A percentile compares a stretch with the other conserved stretches of the same genome.
Conservation (phyloP, 1,140 invertebrate genomes). For the Drosophila nigromelanica region DNA sequence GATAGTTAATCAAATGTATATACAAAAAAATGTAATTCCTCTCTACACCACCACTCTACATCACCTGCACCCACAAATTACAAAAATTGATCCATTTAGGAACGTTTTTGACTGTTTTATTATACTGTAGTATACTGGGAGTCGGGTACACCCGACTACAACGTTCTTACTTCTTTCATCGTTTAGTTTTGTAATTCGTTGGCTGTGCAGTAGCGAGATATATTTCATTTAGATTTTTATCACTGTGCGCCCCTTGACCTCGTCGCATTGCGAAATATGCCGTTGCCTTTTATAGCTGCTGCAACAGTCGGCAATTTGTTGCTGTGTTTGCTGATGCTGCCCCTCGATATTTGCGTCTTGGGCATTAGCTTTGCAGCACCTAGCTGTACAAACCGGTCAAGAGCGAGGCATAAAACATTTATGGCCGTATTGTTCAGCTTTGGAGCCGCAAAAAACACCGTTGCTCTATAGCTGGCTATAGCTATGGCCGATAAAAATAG, state of each 20-base stretch:
- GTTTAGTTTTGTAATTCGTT: background rate
- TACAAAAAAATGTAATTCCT: no score
- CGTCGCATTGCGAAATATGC: slow-evolving; percentile 71
- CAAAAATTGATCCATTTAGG: no score
- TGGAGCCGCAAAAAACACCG: slow-evolving; percentile 51
- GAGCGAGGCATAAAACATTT: slow-evolving; percentile 63
- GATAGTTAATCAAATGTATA: no score
- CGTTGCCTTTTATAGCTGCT: slow-evolving; percentile 44
- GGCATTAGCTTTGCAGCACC: slow-evolving; percentile 18
- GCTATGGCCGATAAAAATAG: slow-evolving; percentile 13
- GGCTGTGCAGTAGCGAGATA: slow-evolving; percentile 45
- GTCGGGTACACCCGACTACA: background rate
- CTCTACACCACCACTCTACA: no score
- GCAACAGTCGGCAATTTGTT: slow-evolving; percentile 52
- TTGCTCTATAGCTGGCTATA: slow-evolving; percentile 43
- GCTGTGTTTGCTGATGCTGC: slow-evolving; percentile 6
- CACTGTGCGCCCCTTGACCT: slow-evolving; percentile 61
- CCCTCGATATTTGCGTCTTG: slow-evolving; percentile 9
- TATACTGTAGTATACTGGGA: no score
- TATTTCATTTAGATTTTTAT: slow-evolving; percentile 51
- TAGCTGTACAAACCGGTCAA: slow-evolving; percentile 81
- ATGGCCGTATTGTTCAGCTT: slow-evolving; percentile 49
- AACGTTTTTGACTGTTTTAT: no score
- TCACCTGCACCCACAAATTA: no score
- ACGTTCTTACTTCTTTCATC: background rate